phyloP scores from a whole-genome alignment of 2,888 invertebrate genomes.

The Byasa hedistus region DNA sequence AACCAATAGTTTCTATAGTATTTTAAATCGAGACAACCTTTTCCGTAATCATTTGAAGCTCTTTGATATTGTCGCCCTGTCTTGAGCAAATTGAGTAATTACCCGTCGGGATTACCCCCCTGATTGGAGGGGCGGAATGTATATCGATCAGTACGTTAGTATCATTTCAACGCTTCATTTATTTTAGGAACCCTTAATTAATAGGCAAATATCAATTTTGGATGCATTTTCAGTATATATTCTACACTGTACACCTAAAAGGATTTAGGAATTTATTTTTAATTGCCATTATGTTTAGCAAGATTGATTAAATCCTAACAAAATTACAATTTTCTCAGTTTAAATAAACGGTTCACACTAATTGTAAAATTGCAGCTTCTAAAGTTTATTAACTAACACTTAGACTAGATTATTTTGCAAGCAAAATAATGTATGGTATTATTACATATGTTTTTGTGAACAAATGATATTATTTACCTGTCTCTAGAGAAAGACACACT shows the following conservation, averaged over 20 bases:
- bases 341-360: no score
- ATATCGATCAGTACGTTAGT: conserved; percentile 57
- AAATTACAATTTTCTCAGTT: no score
- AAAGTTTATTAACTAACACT: no score
- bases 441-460: neutral
- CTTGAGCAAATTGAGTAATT: conserved; percentile 72
- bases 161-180: conserved; percentile 31
- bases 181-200: conserved; percentile 17
- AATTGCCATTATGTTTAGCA: neutral
- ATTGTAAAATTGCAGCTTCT: no score
- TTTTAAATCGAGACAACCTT: conserved; percentile 36
- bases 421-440: neutral
- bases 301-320: no score
- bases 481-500: neutral
- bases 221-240: neutral
- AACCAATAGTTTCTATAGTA: conserved; percentile 29
- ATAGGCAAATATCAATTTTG: neutral
- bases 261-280: neutral
- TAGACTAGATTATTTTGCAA: neutral
- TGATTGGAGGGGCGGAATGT: conserved; percentile 60
- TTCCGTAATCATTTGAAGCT: conserved; percentile 50
- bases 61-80: conserved; percentile 61
- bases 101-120: conserved; percentile 63
- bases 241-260: neutral
- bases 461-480: neutral